Base-by-base conservation (phyloP, 2,888 invertebrate species). In the Tipula confusa region DNA sequence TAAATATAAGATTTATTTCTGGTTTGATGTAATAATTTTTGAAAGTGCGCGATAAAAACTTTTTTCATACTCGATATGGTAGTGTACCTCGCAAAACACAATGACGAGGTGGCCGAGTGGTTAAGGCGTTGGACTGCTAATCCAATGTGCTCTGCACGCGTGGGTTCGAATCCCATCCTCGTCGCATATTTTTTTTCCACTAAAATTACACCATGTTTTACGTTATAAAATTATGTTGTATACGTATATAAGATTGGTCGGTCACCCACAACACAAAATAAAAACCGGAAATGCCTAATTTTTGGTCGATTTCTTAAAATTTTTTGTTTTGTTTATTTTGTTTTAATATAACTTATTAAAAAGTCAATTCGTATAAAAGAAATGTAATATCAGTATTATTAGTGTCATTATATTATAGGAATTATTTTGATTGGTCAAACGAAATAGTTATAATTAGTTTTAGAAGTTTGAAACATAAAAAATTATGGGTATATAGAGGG, bases 91-190 rank as follows among this genome's bases (percentile, higher is more conserved):
- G 11, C 0, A 1, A 0, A 33, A 33, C 2, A 48, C 1, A 13
- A 84, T 86, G 94, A 94, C 94, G 94, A 94, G 94, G 94, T 94
- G 94, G 94, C 94, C 94, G 94, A 94, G 94, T 93, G 94, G 94
- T 94, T 94, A 94, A 94, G 94, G 94, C 93, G 94, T 93, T 94
- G 93, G 94, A 94, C 94, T 94, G 94, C 94, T 94, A 94, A 94
- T 94, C 94, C 93, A 94, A 94, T 94, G 94, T 93, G 94, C 93
- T 94, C 93, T 94, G 93, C 94, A 93, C 94, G 94, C 94, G 94
- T 94, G 94, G 94, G 94, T 94, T 94, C 94, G 94, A 94, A 94
- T 94, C 94, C 94, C 94, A 94, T 94, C 93, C 93, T 93, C 93
- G 93, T 93, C 93, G 93, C n/a, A 11, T 9, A 4, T 38, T 38